These are phyloP conservation scores for Apis laboriosa DNA, from an alignment of 1,140 invertebrate species.

Conservation along the genomic window DNA sequence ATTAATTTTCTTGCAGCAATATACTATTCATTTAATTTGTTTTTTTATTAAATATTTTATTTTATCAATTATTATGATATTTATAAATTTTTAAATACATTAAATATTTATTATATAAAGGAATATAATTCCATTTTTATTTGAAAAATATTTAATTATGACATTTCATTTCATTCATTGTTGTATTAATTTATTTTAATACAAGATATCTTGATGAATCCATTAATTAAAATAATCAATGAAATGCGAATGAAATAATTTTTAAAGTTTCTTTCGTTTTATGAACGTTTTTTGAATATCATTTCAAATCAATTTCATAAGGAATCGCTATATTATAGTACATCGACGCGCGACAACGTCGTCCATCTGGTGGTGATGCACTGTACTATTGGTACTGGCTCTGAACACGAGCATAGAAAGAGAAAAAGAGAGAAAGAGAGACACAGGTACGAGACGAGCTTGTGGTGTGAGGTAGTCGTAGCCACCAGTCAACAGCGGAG, in stretches of 20 bases:
- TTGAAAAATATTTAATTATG: background rate
- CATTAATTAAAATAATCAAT: background rate
- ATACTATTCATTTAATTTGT: background rate
- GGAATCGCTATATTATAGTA: background rate
- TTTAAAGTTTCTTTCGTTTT: background rate
- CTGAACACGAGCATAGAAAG: constrained; percentile 39
- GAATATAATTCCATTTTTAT: background rate
- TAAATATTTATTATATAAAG: too few species aligned
- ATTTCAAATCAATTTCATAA: constrained; percentile 13
- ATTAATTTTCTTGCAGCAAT: background rate
- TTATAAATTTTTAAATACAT: background rate
- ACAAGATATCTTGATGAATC: background rate
- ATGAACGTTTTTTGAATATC: background rate
- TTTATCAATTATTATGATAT: background rate
- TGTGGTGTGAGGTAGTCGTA: constrained; percentile 64
- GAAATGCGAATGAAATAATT: background rate
- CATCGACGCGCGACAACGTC: constrained; percentile 26
- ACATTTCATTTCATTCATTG: background rate
- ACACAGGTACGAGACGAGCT: constrained; percentile 53
- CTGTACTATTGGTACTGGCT: constrained; percentile 70
- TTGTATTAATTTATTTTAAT: background rate
- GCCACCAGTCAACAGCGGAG: constrained; percentile 66
- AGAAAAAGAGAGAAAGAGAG: constrained; percentile 41
- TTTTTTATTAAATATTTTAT: too few species aligned
- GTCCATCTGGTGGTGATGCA: constrained; percentile 73